Conservation (phyloP, 2,797 vertebrate genomes). For the Lerista edwardsae region DNA sequence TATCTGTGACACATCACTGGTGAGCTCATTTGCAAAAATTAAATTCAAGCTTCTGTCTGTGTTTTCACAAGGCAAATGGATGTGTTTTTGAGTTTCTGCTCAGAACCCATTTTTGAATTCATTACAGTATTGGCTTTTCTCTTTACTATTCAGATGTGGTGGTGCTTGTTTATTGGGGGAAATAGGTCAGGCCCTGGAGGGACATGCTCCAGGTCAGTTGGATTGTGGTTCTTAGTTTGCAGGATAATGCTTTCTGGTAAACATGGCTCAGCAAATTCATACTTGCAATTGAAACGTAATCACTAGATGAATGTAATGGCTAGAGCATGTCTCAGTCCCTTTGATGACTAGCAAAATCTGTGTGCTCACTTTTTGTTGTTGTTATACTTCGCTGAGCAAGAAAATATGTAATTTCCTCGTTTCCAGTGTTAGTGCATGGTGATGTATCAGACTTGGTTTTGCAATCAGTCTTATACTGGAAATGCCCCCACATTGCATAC, state of each 20-base stretch:
- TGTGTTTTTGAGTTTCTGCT: neutral
- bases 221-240: neutral
- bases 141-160: neutral
- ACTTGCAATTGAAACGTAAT: fast-evolving
- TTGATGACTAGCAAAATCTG: neutral
- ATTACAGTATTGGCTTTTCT: neutral
- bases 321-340: neutral
- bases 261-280: fast-evolving
- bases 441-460: neutral
- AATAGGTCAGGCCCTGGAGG: fast-evolving
- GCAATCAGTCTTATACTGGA: neutral
- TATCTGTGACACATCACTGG: slow-evolving; percentile 21
- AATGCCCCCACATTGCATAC: neutral
- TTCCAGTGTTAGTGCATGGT: neutral
- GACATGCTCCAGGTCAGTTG: fast-evolving
- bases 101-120: neutral
- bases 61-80: neutral
- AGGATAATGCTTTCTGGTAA: neutral
- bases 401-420: fast-evolving
- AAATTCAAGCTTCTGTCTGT: neutral
- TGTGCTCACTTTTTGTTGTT: slow-evolving; percentile 25
- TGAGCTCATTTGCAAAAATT: slow-evolving; percentile 58
- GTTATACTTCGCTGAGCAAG: slow-evolving; percentile 4
- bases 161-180: neutral
- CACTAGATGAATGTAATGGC: fast-evolving